phyloP scores from a whole-genome alignment of 1,140 invertebrate species.

The Caenorhabditis remanei region DNA sequence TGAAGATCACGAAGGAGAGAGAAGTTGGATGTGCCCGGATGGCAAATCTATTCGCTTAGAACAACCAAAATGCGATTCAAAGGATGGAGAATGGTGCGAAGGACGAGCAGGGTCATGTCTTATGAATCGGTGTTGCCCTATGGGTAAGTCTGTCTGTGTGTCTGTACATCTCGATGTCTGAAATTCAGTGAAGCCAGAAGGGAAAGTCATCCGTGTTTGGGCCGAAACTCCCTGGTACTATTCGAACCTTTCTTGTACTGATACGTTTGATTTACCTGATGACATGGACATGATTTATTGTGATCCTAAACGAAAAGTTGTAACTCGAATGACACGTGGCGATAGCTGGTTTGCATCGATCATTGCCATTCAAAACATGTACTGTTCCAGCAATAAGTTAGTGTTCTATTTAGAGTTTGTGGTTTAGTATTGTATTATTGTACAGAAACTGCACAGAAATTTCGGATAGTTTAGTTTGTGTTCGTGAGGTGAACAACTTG shows the following conservation, averaged over 20 bases:
- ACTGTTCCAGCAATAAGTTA: slow-evolving; percentile 2
- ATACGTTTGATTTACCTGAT: not conserved
- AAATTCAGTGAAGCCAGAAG: not conserved
- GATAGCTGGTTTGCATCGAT: not conserved
- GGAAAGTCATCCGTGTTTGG: not conserved
- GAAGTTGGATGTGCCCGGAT: slow-evolving; percentile 36
- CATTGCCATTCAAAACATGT: not conserved
- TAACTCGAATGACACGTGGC: not conserved
- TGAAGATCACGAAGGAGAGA: not conserved
- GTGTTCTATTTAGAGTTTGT: not conserved
- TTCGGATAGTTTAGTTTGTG: slow-evolving; percentile 5
- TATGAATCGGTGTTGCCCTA: not conserved
- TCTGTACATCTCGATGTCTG: not conserved
- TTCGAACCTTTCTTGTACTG: not conserved
- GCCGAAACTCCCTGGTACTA: slow-evolving; percentile 39
- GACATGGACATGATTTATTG: slow-evolving; percentile 13
- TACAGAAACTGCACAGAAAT: not conserved
- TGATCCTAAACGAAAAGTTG: not conserved
- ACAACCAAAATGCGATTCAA: not conserved
- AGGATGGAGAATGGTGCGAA: slow-evolving; percentile 2
- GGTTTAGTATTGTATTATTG: not conserved
- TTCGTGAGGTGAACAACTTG: not conserved
- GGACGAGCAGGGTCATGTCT: not conserved
- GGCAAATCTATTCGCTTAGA: not conserved
- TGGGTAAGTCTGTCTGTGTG: not conserved